Evolutionary conservation across 1,140 invertebrate species (phyloP), one percentile per base, ranked within the genome.

Genomic region (silkworm (Bombyx mori)): DNA sequence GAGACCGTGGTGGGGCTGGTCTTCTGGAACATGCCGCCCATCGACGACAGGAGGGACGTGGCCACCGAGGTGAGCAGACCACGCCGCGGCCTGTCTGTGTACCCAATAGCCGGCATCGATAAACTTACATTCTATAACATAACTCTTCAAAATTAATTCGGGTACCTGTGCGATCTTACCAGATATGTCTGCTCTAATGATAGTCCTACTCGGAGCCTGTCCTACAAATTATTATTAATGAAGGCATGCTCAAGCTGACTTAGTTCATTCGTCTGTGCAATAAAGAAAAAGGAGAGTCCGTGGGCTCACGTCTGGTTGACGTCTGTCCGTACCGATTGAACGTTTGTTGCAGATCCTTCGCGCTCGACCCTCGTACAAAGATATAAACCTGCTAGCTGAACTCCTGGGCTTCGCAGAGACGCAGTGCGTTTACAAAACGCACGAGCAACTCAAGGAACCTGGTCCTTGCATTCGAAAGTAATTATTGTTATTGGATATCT

Each of bases 11-110:
- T 82, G 2, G 82, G 82, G 1, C 65, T 86, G 46, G 60, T 77
- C 7, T 82, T 83, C 57, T 86, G 82, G 82, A 86, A 86, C 63
- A 66, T 82, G 57, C 77, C 79, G 18, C 73, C 77, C 3, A 66
- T 82, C 1, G 82, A 81, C 1, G 76, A 83, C 56, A 55, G 80
- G 6, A 69, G 63, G 18, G 69, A 61, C 2, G 79, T 76, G 7
- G 73, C 64, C 26, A 76, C 72, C 9, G 82, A 85, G 73, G 82
- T 85, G 26, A 35, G 26, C 26, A 35, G 26, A 35, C 26, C 4
- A 35, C 26, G 4, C 26, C 4, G 26, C 26, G 26, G 26, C 26
- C 4, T 35, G 26, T 35, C 0, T 35, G 26, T 35, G 26, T 2
- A 35, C 26, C 26, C 4, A 35, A 35, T 35, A 35, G 4, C 26